A percentile compares a stretch with the other conserved stretches of the same genome.
These are phyloP conservation scores for Drosophila peninsularis DNA, from an alignment of 2,888 invertebrate species.

Conservation along the genomic window DNA sequence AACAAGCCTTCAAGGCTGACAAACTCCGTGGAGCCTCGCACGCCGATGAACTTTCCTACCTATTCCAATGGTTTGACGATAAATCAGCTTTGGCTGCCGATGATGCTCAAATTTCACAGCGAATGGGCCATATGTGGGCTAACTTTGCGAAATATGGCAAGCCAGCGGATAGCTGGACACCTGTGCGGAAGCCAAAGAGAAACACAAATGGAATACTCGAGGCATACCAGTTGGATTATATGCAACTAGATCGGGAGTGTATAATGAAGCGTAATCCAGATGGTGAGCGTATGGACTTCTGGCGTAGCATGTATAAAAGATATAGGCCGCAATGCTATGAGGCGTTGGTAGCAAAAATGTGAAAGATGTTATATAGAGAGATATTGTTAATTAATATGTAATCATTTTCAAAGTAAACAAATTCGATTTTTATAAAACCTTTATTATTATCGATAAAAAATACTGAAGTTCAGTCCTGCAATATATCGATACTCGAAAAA, in stretches of 20 bases:
- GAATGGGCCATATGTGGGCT: constrained; percentile 87
- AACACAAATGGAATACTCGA: constrained; percentile 16
- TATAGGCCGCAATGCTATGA: constrained; percentile 71
- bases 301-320: constrained; percentile 78
- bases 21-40: constrained; percentile 86
- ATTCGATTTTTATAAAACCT: neutral
- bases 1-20: constrained; percentile 84
- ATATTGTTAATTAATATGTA: neutral
- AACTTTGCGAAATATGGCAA: constrained; percentile 87
- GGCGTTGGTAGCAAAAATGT: constrained; percentile 65
- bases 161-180: constrained; percentile 82
- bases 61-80: constrained; percentile 84
- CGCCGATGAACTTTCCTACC: constrained; percentile 87
- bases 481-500: neutral
- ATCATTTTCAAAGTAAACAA: neutral
- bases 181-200: constrained; percentile 52
- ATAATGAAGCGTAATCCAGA: constrained; percentile 81
- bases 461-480: neutral
- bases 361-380: constrained; percentile 11
- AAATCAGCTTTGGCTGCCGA: constrained; percentile 44
- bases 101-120: constrained; percentile 82
- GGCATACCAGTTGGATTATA: constrained; percentile 73
- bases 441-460: neutral
- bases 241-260: constrained; percentile 74
- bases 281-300: constrained; percentile 80